A percentile compares a stretch with the other conserved stretches of the same genome.
phyloP scores from a whole-genome alignment of 2,888 invertebrate genomes.

The Laothoe populi region DNA sequence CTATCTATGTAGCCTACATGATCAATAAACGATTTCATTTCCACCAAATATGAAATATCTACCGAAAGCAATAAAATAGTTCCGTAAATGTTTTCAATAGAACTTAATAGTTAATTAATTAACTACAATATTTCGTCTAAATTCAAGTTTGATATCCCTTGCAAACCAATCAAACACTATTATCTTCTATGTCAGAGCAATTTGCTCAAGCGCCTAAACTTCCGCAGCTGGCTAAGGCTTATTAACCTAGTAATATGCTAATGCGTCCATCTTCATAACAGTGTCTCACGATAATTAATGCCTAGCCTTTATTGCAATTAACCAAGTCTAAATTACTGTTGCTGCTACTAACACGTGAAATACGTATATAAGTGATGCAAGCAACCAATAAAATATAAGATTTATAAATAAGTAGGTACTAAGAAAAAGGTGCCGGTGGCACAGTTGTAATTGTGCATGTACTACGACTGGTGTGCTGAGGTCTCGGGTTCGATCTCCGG shows the following conservation, averaged over 20 bases:
- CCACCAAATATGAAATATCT: no score
- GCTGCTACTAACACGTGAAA: not conserved
- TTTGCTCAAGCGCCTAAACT: not conserved
- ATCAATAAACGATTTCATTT: no score
- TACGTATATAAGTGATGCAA: no score
- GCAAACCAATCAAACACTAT: not conserved
- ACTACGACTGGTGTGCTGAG: no score
- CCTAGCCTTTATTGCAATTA: constrained; percentile 53
- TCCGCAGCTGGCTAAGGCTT: constrained; percentile 3
- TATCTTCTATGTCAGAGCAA: not conserved
- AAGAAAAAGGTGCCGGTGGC: constrained; percentile 15
- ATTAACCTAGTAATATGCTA: constrained; percentile 30
- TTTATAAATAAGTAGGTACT: no score
- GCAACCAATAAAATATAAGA: no score
- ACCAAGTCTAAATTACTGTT: constrained; percentile 49
- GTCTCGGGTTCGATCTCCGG: no score
- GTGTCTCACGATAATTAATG: constrained; percentile 49
- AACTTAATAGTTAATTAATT: no score
- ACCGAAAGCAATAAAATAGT: no score
- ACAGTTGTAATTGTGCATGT: no score
- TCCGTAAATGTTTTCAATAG: no score
- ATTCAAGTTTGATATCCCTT: not conserved
- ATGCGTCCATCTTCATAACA: constrained; percentile 34
- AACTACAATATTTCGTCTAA: not conserved
- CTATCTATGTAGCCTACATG: no score